These are phyloP conservation scores for Aricia agestis DNA, from an alignment of 1,140 invertebrate genomes.

Conservation along the genomic window DNA sequence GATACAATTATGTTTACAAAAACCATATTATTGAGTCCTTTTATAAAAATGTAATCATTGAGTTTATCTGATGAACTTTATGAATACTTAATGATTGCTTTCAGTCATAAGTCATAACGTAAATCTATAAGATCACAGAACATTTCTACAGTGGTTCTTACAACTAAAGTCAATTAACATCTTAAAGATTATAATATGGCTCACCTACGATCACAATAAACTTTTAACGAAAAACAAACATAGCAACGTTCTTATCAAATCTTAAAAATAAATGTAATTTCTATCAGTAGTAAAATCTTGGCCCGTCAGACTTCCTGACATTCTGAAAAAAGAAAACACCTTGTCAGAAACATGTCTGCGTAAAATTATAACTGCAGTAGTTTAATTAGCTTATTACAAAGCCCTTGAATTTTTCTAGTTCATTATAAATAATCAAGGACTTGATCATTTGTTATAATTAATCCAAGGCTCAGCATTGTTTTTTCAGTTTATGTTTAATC, in stretches of 20 bases:
- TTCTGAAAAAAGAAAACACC: neutral
- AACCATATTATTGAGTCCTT: neutral
- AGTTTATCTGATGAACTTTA: neutral
- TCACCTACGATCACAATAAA: neutral
- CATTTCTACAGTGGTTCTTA: neutral
- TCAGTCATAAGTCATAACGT: neutral
- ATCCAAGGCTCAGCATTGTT: neutral
- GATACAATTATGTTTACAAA: neutral
- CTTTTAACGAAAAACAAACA: conserved; percentile 7
- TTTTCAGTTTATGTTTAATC: too few species aligned
- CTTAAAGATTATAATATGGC: neutral
- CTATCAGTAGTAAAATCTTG: neutral
- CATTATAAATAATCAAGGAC: neutral
- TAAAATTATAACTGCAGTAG: too few species aligned
- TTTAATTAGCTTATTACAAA: neutral
- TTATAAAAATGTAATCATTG: neutral
- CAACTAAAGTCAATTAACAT: neutral
- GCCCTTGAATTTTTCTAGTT: neutral
- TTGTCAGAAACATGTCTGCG: neutral
- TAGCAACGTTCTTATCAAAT: neutral
- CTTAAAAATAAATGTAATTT: neutral
- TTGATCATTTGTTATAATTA: neutral
- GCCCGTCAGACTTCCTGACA: neutral
- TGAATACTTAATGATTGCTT: neutral
- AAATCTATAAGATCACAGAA: neutral